phyloP scores from a whole-genome alignment of 1,140 invertebrate genomes.

The Lucilia cuprina region DNA sequence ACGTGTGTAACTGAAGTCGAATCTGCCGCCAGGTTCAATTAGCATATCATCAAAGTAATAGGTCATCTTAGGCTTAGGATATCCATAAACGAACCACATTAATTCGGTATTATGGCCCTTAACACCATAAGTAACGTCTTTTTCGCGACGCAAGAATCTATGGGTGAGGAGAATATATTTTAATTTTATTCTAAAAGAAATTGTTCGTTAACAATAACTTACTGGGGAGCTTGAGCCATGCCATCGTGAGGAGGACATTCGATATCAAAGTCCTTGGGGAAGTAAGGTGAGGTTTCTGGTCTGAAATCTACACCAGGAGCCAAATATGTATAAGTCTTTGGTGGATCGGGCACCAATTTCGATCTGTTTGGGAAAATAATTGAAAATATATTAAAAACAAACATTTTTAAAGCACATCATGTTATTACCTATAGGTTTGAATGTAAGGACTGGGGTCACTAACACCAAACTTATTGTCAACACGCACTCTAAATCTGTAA shows the following conservation, averaged over 20 bases:
- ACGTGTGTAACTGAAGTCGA: slow-evolving; percentile 84
- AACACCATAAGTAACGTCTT: slow-evolving; percentile 86
- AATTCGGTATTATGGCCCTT: slow-evolving; percentile 86
- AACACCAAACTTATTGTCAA: slow-evolving; percentile 96
- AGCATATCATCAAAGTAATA: slow-evolving; percentile 86
- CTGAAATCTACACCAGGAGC: slow-evolving; percentile 83
- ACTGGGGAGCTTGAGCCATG: slow-evolving; percentile 78
- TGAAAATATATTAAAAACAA: slow-evolving; percentile 32
- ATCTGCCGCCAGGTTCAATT: slow-evolving; percentile 82
- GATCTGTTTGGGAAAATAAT: slow-evolving; percentile 60
- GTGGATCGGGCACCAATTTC: slow-evolving; percentile 80
- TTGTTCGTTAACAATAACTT: slow-evolving; percentile 37
- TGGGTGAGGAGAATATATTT: neutral
- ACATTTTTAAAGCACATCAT: neutral
- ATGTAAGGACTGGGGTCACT: slow-evolving; percentile 92
- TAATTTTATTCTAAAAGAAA: neutral
- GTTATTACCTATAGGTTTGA: slow-evolving; percentile 70
- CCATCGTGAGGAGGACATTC: slow-evolving; percentile 83
- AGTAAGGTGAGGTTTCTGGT: slow-evolving; percentile 87
- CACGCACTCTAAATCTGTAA: slow-evolving; percentile 91
- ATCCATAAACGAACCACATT: slow-evolving; percentile 92
- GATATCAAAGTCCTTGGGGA: slow-evolving; percentile 89
- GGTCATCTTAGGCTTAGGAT: slow-evolving; percentile 88
- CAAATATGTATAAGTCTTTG: slow-evolving; percentile 80
- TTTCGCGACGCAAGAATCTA: slow-evolving; percentile 82